These are phyloP conservation scores for Cryptocephalus moraei DNA, from an alignment of 2,888 invertebrate genomes.

Conservation along the genomic window DNA sequence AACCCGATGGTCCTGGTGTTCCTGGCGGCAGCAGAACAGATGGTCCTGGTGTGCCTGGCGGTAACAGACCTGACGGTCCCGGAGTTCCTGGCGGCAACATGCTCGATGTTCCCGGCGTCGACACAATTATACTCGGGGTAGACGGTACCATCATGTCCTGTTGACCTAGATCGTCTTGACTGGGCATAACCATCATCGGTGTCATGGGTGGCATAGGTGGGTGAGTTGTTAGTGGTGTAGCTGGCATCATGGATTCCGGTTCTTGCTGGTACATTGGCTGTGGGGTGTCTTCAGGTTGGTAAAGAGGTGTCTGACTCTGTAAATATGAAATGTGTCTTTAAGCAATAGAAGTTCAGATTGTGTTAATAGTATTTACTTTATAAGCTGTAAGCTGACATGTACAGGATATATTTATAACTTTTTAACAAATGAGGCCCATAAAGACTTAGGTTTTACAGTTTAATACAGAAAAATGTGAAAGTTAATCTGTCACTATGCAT, in stretches of 20 bases:
- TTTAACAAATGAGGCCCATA: no score
- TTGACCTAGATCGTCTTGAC: neutral
- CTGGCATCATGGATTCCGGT: neutral
- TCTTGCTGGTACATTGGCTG: neutral
- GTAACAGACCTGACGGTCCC: neutral
- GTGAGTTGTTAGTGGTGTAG: neutral
- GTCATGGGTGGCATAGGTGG: neutral
- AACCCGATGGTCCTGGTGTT: neutral
- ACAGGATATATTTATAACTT: no score
- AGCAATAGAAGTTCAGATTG: no score
- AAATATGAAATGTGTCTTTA: neutral
- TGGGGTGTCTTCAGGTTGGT: neutral
- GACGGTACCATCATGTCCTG: neutral
- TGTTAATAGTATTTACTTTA: no score
- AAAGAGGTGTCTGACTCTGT: neutral
- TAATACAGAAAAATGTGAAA: no score
- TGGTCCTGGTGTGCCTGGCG: constrained; percentile 1
- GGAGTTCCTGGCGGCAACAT: neutral
- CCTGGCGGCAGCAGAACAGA: neutral
- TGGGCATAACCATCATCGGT: neutral
- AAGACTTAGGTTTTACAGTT: no score
- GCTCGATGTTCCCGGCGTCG: neutral
- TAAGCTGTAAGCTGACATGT: no score
- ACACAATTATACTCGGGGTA: no score
- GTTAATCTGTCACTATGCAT: no score